Evolutionary conservation across 2,888 invertebrate genomes (phyloP), one percentile per base, ranked within the genome.

Genomic region (Disparrhopalites patrizii): DNA sequence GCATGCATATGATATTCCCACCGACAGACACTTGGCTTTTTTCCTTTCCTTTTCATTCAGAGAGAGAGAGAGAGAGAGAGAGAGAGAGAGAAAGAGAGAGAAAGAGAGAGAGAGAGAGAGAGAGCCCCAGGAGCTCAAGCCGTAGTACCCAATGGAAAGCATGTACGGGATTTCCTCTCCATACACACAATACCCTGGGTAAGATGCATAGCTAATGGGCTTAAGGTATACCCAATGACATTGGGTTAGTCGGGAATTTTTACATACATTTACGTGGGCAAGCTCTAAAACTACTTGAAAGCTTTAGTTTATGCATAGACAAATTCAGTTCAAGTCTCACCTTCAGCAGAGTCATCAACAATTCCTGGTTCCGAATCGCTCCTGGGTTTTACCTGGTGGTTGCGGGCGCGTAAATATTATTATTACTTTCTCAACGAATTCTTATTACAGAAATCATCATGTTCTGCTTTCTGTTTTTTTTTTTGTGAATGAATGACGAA

Each of bases 181-280:
- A 7, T 57, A 38, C 25, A 25, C 38, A 58, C 25, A 10, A 25
- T 20, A 31, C 30, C 60, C 43, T 36, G 27, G 8, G 28, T 23
- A 52, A 54, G 62, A 62, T 62, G 62, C 62, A 62, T 54, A 54
- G 38, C 31, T 62, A 62, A 62, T 64, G 56, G 64, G 56, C 64
- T 63, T 8, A 56, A 64, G 64, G 64, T 56, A n/a, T n/a, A 55
- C 56, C 47, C 38, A 36, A 47, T 50, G 4, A 50, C 36, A 62
- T 55, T 40, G 52, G 30, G 54, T 23, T 33, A 36, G 36, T 36
- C 20, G 36, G 31, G 56, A 63, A n/a, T n/a, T 54, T 62, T 62
- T 62, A 62, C 62, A 50, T 62, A 62, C 54, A n/a, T 54, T 36
- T 54, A 23, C 10, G n/a, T n/a, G n/a, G 47, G 4, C 25, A 4